Percentiles rank a stretch among this genome's conserved stretches.
Conservation (phyloP, 1,140 invertebrate species). For the Bursaphelenchus mucronatus region DNA sequence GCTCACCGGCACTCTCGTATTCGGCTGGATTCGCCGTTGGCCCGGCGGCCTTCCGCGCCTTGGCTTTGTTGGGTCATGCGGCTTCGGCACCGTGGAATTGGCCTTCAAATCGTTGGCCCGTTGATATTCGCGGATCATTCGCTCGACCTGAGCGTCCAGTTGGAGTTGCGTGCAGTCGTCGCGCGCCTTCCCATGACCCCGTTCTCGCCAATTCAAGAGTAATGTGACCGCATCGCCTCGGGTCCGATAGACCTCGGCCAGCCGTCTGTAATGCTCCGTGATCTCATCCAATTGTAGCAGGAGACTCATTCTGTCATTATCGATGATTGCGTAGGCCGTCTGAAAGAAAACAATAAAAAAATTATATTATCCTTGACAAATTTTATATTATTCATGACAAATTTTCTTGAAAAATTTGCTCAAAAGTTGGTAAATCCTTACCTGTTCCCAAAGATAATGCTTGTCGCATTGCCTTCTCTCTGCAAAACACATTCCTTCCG, state of each 20-base stretch:
- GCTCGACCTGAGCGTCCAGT: too few relatives aligned
- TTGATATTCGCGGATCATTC: too few relatives aligned
- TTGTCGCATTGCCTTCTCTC: conserved; percentile 10
- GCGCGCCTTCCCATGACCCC: too few relatives aligned
- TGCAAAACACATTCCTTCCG: conserved; percentile 14
- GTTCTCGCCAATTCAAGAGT: background rate
- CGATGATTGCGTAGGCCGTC: conserved; percentile 11
- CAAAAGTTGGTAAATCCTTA: background rate
- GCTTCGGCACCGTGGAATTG: too few relatives aligned
- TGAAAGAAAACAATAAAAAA: background rate
- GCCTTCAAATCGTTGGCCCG: too few relatives aligned
- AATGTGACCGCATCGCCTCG: conserved; percentile 10
- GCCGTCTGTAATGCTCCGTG: background rate
- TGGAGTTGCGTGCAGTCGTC: too few relatives aligned
- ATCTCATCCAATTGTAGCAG: conserved; percentile 8
- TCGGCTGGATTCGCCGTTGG: too few relatives aligned
- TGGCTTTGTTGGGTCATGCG: too few relatives aligned
- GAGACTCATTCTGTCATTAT: conserved; percentile 12
- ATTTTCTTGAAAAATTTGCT: too few relatives aligned
- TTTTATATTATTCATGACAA: too few relatives aligned
- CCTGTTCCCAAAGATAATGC: conserved; percentile 20
- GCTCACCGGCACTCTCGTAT: too few relatives aligned
- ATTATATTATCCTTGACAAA: background rate
- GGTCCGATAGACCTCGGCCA: conserved; percentile 14
- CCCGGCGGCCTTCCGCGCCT: too few relatives aligned